Evolutionary conservation across 2,888 invertebrate genomes (phyloP).

Genomic region (Hydrotaea diabolus): DNA sequence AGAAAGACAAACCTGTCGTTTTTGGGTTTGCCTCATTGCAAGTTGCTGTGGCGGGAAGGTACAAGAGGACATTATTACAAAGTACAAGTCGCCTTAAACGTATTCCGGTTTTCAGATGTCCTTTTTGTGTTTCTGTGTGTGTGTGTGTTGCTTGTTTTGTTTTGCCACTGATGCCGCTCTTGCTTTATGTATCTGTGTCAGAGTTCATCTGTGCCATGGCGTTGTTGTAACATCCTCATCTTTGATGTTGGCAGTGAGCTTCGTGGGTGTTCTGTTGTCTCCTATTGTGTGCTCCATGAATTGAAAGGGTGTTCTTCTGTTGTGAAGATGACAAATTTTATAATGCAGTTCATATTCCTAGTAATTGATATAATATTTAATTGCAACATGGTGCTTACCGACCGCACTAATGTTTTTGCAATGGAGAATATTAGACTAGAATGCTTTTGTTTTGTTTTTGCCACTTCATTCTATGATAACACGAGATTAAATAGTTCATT

Average conservation of each 20-base stretch:
- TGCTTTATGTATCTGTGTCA: conserved; percentile 60
- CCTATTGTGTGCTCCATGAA: neutral
- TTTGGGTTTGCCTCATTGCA: conserved; percentile 15
- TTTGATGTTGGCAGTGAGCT: conserved; percentile 50
- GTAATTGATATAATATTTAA: too few relatives aligned
- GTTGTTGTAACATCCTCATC: conserved; percentile 42
- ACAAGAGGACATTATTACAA: neutral
- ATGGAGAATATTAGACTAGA: too few relatives aligned
- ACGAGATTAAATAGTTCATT: too few relatives aligned
- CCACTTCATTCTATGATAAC: too few relatives aligned
- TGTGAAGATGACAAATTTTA: neutral
- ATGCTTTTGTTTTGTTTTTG: too few relatives aligned
- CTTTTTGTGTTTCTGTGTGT: neutral
- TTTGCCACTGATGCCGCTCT: conserved; percentile 32
- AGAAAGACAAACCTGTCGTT: conserved; percentile 22
- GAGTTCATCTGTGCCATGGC: conserved; percentile 59
- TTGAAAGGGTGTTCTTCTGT: neutral
- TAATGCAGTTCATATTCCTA: too few relatives aligned
- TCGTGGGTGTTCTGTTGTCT: neutral
- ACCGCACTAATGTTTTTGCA: too few relatives aligned
- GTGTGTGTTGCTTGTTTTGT: neutral
- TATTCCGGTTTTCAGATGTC: neutral
- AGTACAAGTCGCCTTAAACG: neutral
- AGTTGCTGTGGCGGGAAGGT: neutral
- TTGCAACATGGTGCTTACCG: too few relatives aligned